Base-by-base conservation (phyloP, 2,797 vertebrate species). In the Chelon labrosus region DNA sequence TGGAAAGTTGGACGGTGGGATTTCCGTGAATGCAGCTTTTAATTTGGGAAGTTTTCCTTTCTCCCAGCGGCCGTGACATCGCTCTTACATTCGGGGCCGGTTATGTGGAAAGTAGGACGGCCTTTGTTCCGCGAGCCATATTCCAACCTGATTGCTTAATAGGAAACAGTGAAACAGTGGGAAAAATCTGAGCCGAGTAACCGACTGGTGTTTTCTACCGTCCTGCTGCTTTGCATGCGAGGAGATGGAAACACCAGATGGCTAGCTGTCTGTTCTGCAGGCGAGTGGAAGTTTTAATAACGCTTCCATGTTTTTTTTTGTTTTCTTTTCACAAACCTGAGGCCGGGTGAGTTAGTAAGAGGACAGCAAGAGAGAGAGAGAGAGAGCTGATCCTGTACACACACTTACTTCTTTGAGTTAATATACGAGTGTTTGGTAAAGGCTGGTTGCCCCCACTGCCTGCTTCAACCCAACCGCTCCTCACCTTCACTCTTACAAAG, bases 141-240 rank as follows among this genome's bases (percentile, higher is more conserved):
- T 63, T 78, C 72, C 80, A 73, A 67, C 69, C 49, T 9, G 31
- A 25, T 54, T 79, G 63, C 64, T 59, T 52, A 27, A 76, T 77
- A 67, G 90, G 90, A 91, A 90, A 92, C 62, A 76, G 75, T 88
- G 88, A 92, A 83, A 80, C 85, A 79, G 31, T 55, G 70, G 86
- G 75, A 78, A 88, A 22, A 86, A 73, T 74, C 0, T 79, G 80
- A 84, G 80, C 51, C 60, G 38, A 71, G 47, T 37, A 51, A 62
- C 31, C 1, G 25, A 72, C 60, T 61, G 41, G 27, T 63, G 51
- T 77, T 77, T 73, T n/a, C 63, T 57, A 70, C 41, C 0, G 14
- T 61, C 39, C 52, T 39, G 55, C 75, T 62, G 42, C 61, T 82
- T 59, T 62, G 73, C 20, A 35, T 47, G 52, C 0, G 4, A 52